Conservation (phyloP, 2,888 invertebrate genomes). For the Ecdyonurus torrentis region DNA sequence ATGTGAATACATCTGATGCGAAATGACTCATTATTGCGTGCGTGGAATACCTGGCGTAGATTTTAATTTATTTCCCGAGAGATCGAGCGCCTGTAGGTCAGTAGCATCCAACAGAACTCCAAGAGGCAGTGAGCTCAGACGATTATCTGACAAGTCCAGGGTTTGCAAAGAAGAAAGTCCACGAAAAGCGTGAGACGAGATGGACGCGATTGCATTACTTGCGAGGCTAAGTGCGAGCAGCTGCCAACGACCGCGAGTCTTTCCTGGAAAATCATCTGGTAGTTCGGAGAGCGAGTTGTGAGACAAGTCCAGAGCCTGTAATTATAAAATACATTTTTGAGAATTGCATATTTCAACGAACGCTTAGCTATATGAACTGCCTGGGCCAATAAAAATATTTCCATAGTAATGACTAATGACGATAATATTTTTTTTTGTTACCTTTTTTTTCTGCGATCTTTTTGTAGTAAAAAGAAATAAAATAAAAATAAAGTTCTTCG, state of each 20-base stretch:
- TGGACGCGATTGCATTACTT: conserved; percentile 42
- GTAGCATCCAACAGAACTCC: conserved; percentile 39
- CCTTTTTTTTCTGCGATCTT: too few relatives aligned
- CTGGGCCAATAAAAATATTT: too few relatives aligned
- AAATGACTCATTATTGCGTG: too few relatives aligned
- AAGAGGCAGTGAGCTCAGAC: conserved; percentile 35
- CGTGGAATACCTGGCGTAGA: conserved; percentile 32
- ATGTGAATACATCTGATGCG: conserved; percentile 18
- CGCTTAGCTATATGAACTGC: too few relatives aligned
- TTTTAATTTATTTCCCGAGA: conserved; percentile 44
- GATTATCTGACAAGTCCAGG: conserved; percentile 43
- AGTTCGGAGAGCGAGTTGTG: not conserved
- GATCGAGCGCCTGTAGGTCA: conserved; percentile 34
- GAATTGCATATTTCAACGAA: too few relatives aligned
- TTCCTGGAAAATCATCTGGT: not conserved
- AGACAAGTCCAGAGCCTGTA: not conserved
- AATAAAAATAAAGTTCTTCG: too few relatives aligned
- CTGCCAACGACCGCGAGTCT: not conserved
- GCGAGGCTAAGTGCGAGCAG: conserved; percentile 35
- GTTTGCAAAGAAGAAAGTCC: conserved; percentile 32
- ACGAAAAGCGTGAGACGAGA: conserved; percentile 41
- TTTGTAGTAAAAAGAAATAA: too few relatives aligned
- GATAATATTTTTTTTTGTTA: too few relatives aligned
- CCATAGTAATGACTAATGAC: too few relatives aligned
- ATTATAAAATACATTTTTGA: too few relatives aligned